Percentiles rank a stretch among this genome's conserved stretches.
Conservation (phyloP, 2,888 invertebrate species). For the Erynnis tages region DNA sequence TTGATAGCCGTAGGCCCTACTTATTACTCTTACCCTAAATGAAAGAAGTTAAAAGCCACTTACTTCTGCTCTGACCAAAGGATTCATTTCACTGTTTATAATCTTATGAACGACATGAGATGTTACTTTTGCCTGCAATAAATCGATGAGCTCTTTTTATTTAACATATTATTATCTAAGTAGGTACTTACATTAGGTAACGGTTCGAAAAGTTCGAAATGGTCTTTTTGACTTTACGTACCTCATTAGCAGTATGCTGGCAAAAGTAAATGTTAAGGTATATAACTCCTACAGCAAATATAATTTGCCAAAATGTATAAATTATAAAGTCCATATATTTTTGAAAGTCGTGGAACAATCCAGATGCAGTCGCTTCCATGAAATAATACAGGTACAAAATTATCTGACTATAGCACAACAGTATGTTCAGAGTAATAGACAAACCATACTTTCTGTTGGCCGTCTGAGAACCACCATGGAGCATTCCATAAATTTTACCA, state of each 20-base stretch:
- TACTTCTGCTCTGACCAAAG: constrained; percentile 52
- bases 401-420: constrained; percentile 43
- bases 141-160: no score
- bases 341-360: constrained; percentile 51
- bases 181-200: no score
- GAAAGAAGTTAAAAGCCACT: no score
- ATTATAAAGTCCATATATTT: constrained; percentile 52
- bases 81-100: constrained; percentile 50
- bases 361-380: constrained; percentile 64
- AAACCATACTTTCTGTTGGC: constrained; percentile 49
- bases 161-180: no score
- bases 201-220: not conserved
- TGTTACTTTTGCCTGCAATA: constrained; percentile 53
- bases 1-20: no score
- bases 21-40: no score
- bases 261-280: constrained; percentile 47
- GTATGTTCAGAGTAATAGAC: constrained; percentile 45
- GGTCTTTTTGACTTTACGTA: constrained; percentile 33
- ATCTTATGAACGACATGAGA: constrained; percentile 53
- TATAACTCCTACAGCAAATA: constrained; percentile 45
- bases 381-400: constrained; percentile 61
- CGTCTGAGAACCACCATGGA: constrained; percentile 43
- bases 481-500: constrained; percentile 50
- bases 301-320: constrained; percentile 56
- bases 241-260: constrained; percentile 48